A percentile compares a stretch with the other conserved stretches of the same genome.
Evolutionary conservation across 2,113 vertebrate species (phyloP).

Genomic region (Silurus asotus): DNA sequence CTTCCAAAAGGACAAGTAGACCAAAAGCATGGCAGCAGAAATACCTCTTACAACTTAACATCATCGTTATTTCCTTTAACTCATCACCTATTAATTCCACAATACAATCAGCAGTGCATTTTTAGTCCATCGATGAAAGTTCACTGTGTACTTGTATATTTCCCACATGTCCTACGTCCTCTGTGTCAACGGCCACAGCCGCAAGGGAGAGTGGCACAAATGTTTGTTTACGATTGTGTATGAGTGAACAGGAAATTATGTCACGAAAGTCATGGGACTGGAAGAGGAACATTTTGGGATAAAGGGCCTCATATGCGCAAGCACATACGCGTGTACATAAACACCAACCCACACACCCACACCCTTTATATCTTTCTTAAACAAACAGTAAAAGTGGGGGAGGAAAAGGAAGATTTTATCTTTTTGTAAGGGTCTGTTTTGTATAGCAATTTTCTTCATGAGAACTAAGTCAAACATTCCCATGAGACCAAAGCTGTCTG

Average conservation of each 20-base stretch:
- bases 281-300: slow-evolving; percentile 7
- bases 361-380: not conserved
- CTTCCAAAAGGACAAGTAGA: not conserved
- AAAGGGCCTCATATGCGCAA: not conserved
- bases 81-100: not conserved
- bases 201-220: not conserved
- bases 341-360: not conserved
- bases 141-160: slow-evolving; percentile 16
- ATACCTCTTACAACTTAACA: not conserved
- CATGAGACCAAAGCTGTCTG: not conserved
- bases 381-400: not conserved
- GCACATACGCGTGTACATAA: not conserved
- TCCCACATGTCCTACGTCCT: slow-evolving; percentile 5
- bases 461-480: not conserved
- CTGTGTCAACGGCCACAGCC: slow-evolving; percentile 21
- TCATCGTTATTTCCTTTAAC: not conserved
- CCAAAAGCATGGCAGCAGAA: not conserved
- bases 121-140: slow-evolving; percentile 5
- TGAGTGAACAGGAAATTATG: not conserved
- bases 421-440: too few relatives aligned
- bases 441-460: not conserved
- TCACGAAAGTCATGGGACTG: not conserved
- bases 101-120: not conserved
- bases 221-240: not conserved
- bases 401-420: not conserved